Evolutionary conservation across 1,140 invertebrate genomes (phyloP).

Genomic region (Oryzaephilus surinamensis): DNA sequence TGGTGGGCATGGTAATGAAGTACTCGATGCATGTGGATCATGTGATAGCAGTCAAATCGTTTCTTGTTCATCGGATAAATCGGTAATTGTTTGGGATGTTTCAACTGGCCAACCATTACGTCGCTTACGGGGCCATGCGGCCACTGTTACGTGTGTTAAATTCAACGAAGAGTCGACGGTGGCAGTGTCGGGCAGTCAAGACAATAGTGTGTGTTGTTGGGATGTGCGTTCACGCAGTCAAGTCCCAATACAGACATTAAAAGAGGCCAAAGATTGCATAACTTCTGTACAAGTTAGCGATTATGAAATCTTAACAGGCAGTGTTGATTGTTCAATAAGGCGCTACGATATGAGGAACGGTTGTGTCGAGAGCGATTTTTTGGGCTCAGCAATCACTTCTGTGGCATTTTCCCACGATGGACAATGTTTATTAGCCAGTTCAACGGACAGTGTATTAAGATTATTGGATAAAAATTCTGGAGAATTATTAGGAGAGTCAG

Average conservation of each 20-base stretch:
- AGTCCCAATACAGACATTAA: conserved; percentile 71
- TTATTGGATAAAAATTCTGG: conserved; percentile 85
- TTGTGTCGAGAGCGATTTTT: conserved; percentile 61
- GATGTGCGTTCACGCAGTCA: conserved; percentile 63
- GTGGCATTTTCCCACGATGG: conserved; percentile 70
- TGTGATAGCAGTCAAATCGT: conserved; percentile 85
- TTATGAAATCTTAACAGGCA: conserved; percentile 83
- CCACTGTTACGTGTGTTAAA: conserved; percentile 70
- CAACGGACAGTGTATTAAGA: conserved; percentile 68
- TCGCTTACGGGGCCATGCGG: conserved; percentile 79
- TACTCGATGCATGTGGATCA: conserved; percentile 81
- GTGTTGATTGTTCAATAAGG: conserved; percentile 78
- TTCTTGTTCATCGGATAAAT: conserved; percentile 81
- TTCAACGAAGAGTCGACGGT: conserved; percentile 93
- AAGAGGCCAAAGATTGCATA: conserved; percentile 89
- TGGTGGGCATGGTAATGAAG: conserved; percentile 91
- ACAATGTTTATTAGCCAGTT: conserved; percentile 77
- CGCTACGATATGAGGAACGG: conserved; percentile 86
- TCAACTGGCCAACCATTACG: conserved; percentile 68
- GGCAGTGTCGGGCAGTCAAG: conserved; percentile 80
- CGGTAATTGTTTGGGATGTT: conserved; percentile 86
- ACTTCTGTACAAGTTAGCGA: conserved; percentile 76
- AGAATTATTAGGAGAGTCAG: conserved; percentile 60
- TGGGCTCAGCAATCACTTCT: conserved; percentile 52
- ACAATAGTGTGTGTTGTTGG: conserved; percentile 86